These are phyloP conservation scores for Nymphalis urticae DNA, from an alignment of 2,888 invertebrate species.

Conservation along the genomic window DNA sequence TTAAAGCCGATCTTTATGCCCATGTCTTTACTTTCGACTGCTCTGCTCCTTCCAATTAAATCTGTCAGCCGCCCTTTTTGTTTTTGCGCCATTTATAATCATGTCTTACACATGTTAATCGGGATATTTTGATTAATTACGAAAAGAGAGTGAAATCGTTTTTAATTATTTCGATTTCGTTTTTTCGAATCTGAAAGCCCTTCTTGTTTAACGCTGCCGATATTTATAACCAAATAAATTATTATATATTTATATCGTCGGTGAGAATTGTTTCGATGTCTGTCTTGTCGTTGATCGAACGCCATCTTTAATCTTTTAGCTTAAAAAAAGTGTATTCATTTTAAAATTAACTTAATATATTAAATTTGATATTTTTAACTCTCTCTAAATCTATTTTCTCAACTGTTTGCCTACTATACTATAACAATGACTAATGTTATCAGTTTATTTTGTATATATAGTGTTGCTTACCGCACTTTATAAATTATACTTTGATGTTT, in stretches of 20 bases:
- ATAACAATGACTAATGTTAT: no score
- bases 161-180: conserved; percentile 26
- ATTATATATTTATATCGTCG: background rate
- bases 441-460: no score
- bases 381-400: no score
- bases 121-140: conserved; percentile 32
- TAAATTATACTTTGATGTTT: no score
- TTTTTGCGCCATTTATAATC: conserved; percentile 30
- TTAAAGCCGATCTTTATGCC: conserved; percentile 66
- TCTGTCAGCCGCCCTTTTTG: conserved; percentile 35
- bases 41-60: conserved; percentile 63
- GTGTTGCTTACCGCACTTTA: no score
- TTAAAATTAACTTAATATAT: no score
- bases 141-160: conserved; percentile 26
- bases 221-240: background rate
- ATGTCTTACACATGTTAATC: conserved; percentile 33
- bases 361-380: no score
- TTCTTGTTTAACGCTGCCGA: conserved; percentile 1
- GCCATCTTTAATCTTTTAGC: background rate
- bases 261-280: background rate
- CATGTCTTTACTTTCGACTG: conserved; percentile 65
- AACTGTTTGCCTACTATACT: no score
- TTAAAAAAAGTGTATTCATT: no score
- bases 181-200: background rate
- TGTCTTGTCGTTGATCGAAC: background rate